Percentiles rank a stretch among this genome's conserved stretches.
These are phyloP conservation scores for Zapornia atra DNA, from an alignment of 2,113 vertebrate species.

Conservation along the genomic window DNA sequence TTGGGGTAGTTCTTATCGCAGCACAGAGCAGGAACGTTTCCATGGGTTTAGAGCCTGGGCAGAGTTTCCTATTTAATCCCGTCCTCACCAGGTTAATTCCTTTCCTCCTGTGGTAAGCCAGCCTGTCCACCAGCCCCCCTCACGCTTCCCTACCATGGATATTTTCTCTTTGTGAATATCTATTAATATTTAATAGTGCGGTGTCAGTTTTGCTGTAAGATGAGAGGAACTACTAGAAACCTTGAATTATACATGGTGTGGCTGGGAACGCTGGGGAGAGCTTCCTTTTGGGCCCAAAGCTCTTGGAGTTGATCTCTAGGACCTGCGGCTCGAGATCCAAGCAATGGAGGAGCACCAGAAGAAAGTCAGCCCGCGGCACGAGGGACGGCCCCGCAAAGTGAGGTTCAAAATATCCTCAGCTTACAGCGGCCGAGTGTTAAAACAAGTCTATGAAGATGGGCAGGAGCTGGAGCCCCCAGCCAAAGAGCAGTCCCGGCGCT, in stretches of 20 bases:
- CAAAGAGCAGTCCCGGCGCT: conserved; percentile 87
- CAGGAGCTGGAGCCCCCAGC: conserved; percentile 91
- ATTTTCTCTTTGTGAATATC: conserved; percentile 55
- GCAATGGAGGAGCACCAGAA: conserved; percentile 86
- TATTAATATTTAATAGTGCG: conserved; percentile 78
- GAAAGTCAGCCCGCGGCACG: conserved; percentile 74
- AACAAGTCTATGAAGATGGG: conserved; percentile 94
- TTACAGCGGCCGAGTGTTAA: conserved; percentile 92
- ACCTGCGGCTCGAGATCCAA: background rate
- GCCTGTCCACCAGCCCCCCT: background rate
- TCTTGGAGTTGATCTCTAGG: background rate
- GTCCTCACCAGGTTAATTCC: background rate
- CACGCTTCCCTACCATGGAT: background rate
- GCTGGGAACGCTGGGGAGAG: conserved; percentile 18
- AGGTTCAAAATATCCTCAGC: conserved; percentile 93
- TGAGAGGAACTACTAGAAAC: conserved; percentile 53
- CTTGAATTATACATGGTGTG: conserved; percentile 75
- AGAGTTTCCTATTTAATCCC: background rate
- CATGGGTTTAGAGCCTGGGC: background rate
- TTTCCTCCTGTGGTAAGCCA: background rate
- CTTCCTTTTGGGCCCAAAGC: conserved; percentile 15
- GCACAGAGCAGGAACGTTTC: background rate
- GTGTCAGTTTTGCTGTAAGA: conserved; percentile 78
- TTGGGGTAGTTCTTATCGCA: conserved; percentile 12
- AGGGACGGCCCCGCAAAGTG: conserved; percentile 88